Conservation (phyloP, 1,140 invertebrate species). For the Chrysoperla carnea region DNA sequence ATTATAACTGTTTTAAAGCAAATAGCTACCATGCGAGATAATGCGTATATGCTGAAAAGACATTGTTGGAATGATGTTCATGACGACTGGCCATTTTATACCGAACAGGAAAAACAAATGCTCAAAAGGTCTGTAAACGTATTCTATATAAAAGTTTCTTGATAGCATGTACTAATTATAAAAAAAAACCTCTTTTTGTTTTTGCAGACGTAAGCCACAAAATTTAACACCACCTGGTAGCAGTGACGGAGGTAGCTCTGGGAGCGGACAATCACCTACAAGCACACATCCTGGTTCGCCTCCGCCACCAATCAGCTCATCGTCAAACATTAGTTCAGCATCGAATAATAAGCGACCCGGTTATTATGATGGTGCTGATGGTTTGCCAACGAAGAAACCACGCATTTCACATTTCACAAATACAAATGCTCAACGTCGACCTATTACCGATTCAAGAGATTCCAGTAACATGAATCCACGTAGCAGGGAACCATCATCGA, state of each 20-base stretch:
- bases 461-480: background rate
- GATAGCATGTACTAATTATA: background rate
- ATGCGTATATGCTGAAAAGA: constrained; percentile 69
- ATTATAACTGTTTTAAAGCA: constrained; percentile 58
- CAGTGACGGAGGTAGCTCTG: constrained; percentile 54
- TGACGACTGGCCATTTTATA: constrained; percentile 87
- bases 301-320: constrained; percentile 23
- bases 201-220: constrained; percentile 61
- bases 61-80: constrained; percentile 83
- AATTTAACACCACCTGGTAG: constrained; percentile 73
- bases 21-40: constrained; percentile 65
- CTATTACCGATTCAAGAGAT: constrained; percentile 1
- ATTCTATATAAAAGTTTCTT: background rate
- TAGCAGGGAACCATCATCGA: background rate
- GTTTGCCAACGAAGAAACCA: constrained; percentile 53
- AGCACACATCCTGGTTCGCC: constrained; percentile 47
- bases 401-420: constrained; percentile 64
- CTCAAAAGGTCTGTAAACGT: constrained; percentile 47
- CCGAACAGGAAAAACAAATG: constrained; percentile 69
- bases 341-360: constrained; percentile 27
- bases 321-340: constrained; percentile 12
- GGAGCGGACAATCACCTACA: constrained; percentile 48
- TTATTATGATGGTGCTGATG: constrained; percentile 36
- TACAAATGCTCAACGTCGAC: constrained; percentile 5
- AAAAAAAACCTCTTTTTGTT: background rate